phyloP scores from a whole-genome alignment of 2,888 invertebrate genomes.

The Cerastis leucographa region DNA sequence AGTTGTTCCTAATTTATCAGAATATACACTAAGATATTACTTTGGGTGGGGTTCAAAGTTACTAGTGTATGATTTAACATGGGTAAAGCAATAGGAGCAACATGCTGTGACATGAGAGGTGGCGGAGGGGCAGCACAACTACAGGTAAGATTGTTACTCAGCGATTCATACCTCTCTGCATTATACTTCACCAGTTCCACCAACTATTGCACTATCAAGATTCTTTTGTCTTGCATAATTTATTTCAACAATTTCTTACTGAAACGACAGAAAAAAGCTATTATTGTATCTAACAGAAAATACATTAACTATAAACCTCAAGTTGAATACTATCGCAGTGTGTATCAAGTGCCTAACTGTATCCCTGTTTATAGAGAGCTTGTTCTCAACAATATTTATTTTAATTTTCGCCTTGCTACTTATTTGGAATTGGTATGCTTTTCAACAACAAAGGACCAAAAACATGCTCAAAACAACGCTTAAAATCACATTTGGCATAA shows the following conservation, averaged over 20 bases:
- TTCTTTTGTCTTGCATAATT: conserved; percentile 2
- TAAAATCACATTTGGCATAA: conserved; percentile 7
- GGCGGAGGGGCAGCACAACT: too few species aligned
- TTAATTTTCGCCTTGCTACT: background rate
- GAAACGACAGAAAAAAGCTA: background rate
- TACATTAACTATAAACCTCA: background rate
- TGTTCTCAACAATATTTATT: background rate
- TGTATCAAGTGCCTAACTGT: background rate
- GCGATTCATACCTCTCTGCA: too few species aligned
- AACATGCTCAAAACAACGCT: conserved; percentile 8
- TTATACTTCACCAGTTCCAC: too few species aligned
- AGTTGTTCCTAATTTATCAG: too few species aligned
- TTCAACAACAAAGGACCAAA: background rate
- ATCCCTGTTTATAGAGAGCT: background rate
- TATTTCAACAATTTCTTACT: background rate
- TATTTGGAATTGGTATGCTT: background rate
- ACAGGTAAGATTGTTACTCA: too few species aligned
- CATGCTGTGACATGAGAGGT: too few species aligned
- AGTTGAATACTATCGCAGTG: background rate
- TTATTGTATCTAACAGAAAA: background rate
- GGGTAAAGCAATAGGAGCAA: too few species aligned
- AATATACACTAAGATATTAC: too few species aligned
- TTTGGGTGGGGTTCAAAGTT: too few species aligned
- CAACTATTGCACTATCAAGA: conserved; percentile 1
- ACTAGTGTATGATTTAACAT: too few species aligned